Base-by-base conservation (phyloP, 2,888 invertebrate genomes). In the Leptinotarsa peninsularis region DNA sequence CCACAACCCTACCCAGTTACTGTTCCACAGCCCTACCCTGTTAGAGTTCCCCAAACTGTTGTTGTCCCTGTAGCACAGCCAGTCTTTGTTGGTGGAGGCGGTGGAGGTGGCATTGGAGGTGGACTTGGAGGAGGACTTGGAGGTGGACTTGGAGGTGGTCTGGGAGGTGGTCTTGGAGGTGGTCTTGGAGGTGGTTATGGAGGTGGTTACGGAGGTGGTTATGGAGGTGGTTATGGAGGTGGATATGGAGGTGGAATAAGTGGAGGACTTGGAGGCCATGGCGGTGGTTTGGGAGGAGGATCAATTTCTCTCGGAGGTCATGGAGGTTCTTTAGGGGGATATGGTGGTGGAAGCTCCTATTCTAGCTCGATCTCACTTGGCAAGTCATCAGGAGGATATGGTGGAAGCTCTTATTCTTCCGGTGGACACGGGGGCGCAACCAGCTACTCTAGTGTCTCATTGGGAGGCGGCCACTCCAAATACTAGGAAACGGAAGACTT, bases 1-100 rank as follows among this genome's bases (percentile, higher is more conserved):
- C 90, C 91, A 70, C 88, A 91, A 74, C 91, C 91, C 1, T 90
- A 90, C 72, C 90, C 91, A 7, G 91, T 91, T 27, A 89, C 90
- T 0, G 88, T 91, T 0, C 88, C 91, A 21, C 91, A 91, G 73
- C 91, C 91, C 0, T 89, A 90, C 3, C 88, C 89, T 66, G 85
- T 88, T 72, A 72, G 82, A 63, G 84, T 89, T 78, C 83, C 83
- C 69, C 83, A 84, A 82, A 82, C 82, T 56, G 76, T 84, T 66
- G 83, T 83, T 27, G 84, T 84, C 76, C 83, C 83, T 66, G 83
- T 84, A n/a, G 80, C 84, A 17, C 81, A 81, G 78, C 82, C 83
- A n/a, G 73, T 84, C 58, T 68, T 74, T 71, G 81, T 83, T 69
- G 81, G 82, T 63, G 83, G 83, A 50, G 83, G 82, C 10, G 78